Evolutionary conservation across 2,888 invertebrate species (phyloP), one percentile per base, ranked within the genome.

Genomic region (Anarsia innoxiella): DNA sequence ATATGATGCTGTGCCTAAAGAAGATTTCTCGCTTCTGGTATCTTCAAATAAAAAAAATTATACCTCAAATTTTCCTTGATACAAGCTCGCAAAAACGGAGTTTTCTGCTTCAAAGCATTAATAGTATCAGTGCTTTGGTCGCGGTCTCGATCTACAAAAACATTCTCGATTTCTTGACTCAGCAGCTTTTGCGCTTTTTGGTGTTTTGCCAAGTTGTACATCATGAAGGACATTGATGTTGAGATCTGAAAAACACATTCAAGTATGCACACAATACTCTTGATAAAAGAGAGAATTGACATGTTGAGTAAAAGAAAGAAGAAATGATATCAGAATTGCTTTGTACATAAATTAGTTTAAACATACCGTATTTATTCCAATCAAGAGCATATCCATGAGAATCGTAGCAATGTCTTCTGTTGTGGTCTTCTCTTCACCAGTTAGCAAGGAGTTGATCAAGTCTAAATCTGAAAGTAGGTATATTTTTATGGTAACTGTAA

Each of bases 161-260:
- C 44, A 3, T 56, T 50, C 23, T 59, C 59, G 12, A 91, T 71
- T 75, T 93, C 93, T n/a, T 88, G 76, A 45, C 83, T 84, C 0
- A 92, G 69, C 39, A 72, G 73, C 36, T 86, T 86, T 61, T 93
- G 93, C 4, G 82, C 79, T 39, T 87, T 80, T 28, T 89, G 89
- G 59, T 89, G 87, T 47, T 85, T 88, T 0, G 92, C 89, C 49
- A 93, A 66, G 52, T 89, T 87, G 57, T 91, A 93, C 37, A 93
- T 49, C 15, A 90, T 55, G 53, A 91, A 91, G 0, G 88, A 84
- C 53, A 87, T 83, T 1, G 88, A 86, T 42, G 89, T 89, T 0
- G 88, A 75, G 3, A 88, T 86, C 88, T 89, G 53, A 9, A 71
- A 62, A 40, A 3, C 8, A 19, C 8, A 5, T 3, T 19, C 3